Evolutionary conservation across 2,113 vertebrate species (phyloP).

Genomic region (Pluvianellus socialis): DNA sequence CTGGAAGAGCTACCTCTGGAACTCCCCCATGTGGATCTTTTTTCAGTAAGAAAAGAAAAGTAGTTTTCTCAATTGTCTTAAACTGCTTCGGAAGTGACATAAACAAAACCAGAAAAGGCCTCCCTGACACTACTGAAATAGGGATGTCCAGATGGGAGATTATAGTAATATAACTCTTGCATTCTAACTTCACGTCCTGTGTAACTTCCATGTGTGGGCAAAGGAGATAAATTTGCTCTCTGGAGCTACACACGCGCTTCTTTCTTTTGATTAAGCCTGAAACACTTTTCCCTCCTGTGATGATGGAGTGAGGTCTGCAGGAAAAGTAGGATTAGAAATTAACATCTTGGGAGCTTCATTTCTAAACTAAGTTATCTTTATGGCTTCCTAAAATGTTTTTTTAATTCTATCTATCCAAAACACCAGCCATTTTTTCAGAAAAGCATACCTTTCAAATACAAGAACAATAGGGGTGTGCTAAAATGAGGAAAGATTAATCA

Average conservation of each 20-base stretch:
- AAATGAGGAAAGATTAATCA: not conserved
- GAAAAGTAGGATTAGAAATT: not conserved
- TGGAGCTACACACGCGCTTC: not conserved
- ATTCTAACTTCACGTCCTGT: constrained; percentile 1
- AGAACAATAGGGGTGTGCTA: not conserved
- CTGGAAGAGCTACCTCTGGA: not conserved
- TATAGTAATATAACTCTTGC: not conserved
- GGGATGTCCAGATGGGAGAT: constrained; percentile 37
- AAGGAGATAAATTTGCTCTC: constrained; percentile 21
- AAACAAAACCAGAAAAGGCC: constrained; percentile 35
- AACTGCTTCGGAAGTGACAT: constrained; percentile 29
- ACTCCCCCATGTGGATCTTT: not conserved
- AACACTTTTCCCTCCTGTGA: not conserved
- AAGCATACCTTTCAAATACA: not conserved
- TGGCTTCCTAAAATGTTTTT: not conserved
- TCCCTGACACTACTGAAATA: constrained; percentile 23
- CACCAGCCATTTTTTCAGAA: not conserved
- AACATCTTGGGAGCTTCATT: not conserved
- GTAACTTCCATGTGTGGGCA: constrained; percentile 25
- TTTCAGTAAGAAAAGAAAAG: not conserved
- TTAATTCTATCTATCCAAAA: not conserved
- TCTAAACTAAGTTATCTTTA: not conserved
- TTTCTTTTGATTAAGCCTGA: constrained; percentile 20
- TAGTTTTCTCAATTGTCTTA: constrained; percentile 6
- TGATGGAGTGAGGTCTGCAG: not conserved